Evolutionary conservation across 2,797 vertebrate genomes (phyloP).

Genomic region (Anabas testudineus): DNA sequence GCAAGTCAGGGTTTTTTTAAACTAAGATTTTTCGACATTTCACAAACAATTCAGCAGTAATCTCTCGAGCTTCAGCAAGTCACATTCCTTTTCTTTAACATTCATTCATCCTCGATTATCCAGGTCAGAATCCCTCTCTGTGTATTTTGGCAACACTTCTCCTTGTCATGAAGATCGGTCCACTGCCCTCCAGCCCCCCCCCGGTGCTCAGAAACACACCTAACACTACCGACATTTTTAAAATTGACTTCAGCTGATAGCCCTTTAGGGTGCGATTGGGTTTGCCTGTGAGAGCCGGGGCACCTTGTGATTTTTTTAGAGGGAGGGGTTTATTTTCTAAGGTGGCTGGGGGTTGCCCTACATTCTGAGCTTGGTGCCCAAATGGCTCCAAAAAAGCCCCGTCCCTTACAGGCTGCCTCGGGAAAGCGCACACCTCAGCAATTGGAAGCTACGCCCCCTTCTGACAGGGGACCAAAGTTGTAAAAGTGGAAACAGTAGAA

Average conservation of each 20-base stretch:
- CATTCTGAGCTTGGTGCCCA: constrained; percentile 86
- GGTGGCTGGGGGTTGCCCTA: constrained; percentile 81
- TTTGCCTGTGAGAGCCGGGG: constrained; percentile 82
- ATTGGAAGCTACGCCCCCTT: constrained; percentile 60
- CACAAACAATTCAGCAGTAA: constrained; percentile 29
- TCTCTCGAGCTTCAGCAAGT: constrained; percentile 39
- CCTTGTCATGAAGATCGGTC: background rate
- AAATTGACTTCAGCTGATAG: constrained; percentile 81
- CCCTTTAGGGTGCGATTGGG: constrained; percentile 80
- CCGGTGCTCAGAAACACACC: constrained; percentile 51
- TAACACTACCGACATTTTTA: constrained; percentile 43
- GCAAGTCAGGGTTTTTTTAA: background rate
- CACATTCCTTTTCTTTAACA: constrained; percentile 61
- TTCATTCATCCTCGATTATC: constrained; percentile 35
- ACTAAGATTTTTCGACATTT: background rate
- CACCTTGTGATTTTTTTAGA: constrained; percentile 70
- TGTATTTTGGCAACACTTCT: constrained; percentile 9
- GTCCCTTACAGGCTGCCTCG: constrained; percentile 79
- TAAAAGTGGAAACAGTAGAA: constrained; percentile 39
- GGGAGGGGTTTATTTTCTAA: constrained; percentile 42
- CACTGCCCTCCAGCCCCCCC: constrained; percentile 38
- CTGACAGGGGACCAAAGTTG: constrained; percentile 46
- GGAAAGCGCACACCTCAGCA: constrained; percentile 70
- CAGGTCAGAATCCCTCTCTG: constrained; percentile 56
- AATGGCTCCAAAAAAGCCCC: constrained; percentile 85